Conservation (phyloP, 2,888 invertebrate species). For the Hetaerina titia region DNA sequence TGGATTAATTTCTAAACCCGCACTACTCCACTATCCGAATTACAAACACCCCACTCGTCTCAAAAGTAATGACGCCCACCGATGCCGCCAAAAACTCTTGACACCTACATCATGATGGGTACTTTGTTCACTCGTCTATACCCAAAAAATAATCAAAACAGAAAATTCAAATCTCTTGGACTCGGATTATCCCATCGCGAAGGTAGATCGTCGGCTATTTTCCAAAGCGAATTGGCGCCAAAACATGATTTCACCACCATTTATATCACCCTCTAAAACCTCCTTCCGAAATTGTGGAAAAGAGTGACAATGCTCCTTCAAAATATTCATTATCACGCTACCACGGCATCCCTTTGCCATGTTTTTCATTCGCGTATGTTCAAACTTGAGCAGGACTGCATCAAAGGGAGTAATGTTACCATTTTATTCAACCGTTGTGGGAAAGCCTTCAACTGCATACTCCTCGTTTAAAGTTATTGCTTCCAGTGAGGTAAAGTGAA, state of each 20-base stretch:
- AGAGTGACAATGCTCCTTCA: neutral
- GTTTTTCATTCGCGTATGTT: neutral
- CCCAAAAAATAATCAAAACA: neutral
- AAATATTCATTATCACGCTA: neutral
- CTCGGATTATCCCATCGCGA: neutral
- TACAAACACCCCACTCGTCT: neutral
- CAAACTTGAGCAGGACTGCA: neutral
- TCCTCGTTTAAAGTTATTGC: neutral
- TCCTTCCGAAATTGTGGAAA: neutral
- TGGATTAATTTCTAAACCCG: constrained; percentile 61
- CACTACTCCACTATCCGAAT: neutral
- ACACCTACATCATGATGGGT: neutral
- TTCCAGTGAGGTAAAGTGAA: neutral
- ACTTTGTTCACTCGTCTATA: constrained; percentile 18
- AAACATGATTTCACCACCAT: neutral
- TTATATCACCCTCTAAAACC: neutral
- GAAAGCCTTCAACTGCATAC: neutral
- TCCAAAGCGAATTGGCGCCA: neutral
- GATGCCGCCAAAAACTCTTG: constrained; percentile 29
- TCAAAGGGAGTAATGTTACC: neutral
- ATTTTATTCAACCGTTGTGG: neutral
- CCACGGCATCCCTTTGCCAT: neutral
- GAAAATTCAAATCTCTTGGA: neutral
- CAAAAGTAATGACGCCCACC: constrained; percentile 42
- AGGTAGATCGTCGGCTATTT: neutral